Evolutionary conservation across 2,888 invertebrate genomes (phyloP).

Genomic region (Agrotis exclamationis): DNA sequence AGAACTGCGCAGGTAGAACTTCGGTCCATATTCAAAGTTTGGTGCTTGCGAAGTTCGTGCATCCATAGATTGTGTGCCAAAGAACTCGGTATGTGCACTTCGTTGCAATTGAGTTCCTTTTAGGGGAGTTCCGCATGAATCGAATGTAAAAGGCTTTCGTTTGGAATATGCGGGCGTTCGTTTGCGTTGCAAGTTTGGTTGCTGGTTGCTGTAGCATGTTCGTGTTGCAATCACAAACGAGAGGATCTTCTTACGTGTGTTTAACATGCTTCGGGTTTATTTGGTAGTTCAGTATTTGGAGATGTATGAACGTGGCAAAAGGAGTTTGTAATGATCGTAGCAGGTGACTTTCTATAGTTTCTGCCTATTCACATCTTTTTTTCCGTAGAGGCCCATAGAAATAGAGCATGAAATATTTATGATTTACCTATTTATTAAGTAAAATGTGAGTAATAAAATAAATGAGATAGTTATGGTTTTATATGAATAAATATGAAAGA

Average conservation of each 20-base stretch:
- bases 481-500: too few relatives aligned
- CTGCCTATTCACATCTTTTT: too few relatives aligned
- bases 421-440: too few relatives aligned
- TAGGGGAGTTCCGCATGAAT: constrained; percentile 76
- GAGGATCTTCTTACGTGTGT: constrained; percentile 21
- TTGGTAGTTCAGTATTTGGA: neutral
- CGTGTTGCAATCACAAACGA: constrained; percentile 38
- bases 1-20: constrained; percentile 73
- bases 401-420: too few relatives aligned
- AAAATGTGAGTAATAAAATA: too few relatives aligned
- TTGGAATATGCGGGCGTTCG: constrained; percentile 76
- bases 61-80: constrained; percentile 75
- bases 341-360: too few relatives aligned
- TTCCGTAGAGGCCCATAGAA: too few relatives aligned
- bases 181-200: constrained; percentile 58
- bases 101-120: constrained; percentile 78
- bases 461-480: too few relatives aligned
- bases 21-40: constrained; percentile 72
- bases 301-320: too few relatives aligned
- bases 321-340: too few relatives aligned
- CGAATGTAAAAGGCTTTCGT: constrained; percentile 78
- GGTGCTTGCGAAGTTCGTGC: constrained; percentile 76
- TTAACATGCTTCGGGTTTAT: constrained; percentile 17
- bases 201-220: constrained; percentile 35
- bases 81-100: constrained; percentile 78